Evolutionary conservation across 2,113 vertebrate species (phyloP).

Genomic region (Monopterus albus): DNA sequence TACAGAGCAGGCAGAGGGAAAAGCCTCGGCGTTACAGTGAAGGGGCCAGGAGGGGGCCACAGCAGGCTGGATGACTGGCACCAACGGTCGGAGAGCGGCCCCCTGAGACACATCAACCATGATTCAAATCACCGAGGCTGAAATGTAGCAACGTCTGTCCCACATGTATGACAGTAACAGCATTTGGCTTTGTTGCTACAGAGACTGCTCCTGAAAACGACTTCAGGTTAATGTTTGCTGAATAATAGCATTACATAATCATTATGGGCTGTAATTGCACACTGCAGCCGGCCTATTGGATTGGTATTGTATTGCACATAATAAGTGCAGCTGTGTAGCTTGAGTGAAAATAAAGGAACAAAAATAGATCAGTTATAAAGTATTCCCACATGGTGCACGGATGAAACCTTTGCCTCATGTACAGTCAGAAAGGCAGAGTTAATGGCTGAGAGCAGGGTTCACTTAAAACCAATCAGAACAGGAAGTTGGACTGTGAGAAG

Average conservation of each 20-base stretch:
- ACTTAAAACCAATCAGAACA: not conserved
- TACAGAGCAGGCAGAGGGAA: not conserved
- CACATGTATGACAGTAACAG: conserved; percentile 4
- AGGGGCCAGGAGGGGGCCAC: conserved; percentile 59
- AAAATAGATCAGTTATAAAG: conserved; percentile 64
- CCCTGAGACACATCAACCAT: not conserved
- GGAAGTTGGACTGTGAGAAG: not conserved
- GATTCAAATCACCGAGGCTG: no score
- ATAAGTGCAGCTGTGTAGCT: conserved; percentile 71
- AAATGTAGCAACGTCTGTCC: no score
- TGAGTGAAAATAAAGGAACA: conserved; percentile 40
- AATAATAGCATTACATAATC: conserved; percentile 68
- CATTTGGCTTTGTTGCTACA: conserved; percentile 17
- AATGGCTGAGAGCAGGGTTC: not conserved
- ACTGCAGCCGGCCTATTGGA: conserved; percentile 41
- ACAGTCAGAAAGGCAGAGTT: not conserved
- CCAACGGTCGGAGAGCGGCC: not conserved
- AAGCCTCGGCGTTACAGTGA: not conserved
- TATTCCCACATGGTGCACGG: conserved; percentile 45
- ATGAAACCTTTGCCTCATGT: not conserved
- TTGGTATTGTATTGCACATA: conserved; percentile 70
- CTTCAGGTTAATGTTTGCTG: conserved; percentile 41
- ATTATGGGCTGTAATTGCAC: conserved; percentile 57
- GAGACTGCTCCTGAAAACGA: conserved; percentile 10
- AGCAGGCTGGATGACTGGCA: not conserved